Evolutionary conservation across 2,888 invertebrate species (phyloP), one percentile per base, ranked within the genome.

Genomic region (Micropterix aruncella): DNA sequence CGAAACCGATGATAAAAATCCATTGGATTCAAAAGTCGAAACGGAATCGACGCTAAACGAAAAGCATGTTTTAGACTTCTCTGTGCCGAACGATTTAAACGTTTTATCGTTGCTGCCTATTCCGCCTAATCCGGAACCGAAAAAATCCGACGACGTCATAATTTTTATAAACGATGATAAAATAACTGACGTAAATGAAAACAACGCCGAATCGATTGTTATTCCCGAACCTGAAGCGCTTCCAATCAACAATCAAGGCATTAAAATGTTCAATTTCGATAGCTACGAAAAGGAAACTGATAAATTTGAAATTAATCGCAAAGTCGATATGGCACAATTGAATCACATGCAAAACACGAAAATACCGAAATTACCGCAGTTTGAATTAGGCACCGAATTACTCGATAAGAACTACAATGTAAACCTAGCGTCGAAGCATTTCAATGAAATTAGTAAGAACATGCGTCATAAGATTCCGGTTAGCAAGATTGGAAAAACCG

Each of bases 191-290:
- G 27, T 27, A 5, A 27, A 27, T 27, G 12, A 27, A 27, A 27
- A 27, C 12, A 12, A 27, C 12, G 7, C 27, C 5, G 27, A 27
- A 5, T 7, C 7, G 5, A 27, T 27, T 12, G 12, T 27, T 12
- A 27, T 27, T 7, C 7, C 12, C 12, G 27, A 27, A 27, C 5
- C 27, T 7, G 27, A 5, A 5, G 5, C 27, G 12, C 27, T 27
- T 12, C 12, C 27, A 7, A 27, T 27, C 12, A 27, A 27, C 12
- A 12, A 27, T 12, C 27, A 27, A 7, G 27, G 27, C 5, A 27
- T 71, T 16, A 69, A 71, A 60, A 66, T 71, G 57, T 71, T 71
- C 52, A 71, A 71, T 52, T 71, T 71, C 44, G 71, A 71, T 55
- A 62, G 65, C n/a, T 71, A 71, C 47, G 71, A 71, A 56, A 69